A percentile compares a stretch with the other conserved stretches of the same genome.
Evolutionary conservation across 2,113 vertebrate species (phyloP).

Genomic region (Zootoca vivipara): DNA sequence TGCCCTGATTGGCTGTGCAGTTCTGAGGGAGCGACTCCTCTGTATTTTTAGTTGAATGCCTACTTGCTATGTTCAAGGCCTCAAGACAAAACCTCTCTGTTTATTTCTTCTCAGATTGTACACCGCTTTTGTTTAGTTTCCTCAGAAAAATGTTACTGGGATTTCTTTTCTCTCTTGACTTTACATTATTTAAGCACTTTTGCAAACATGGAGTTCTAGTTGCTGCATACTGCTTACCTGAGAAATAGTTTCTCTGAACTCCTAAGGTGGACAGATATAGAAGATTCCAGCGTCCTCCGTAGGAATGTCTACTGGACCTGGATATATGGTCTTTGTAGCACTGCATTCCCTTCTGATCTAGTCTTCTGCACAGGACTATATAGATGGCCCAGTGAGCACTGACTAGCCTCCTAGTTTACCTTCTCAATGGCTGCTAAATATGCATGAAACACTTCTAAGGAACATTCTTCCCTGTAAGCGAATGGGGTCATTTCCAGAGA

Average conservation of each 20-base stretch:
- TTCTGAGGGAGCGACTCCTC: too few relatives aligned
- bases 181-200: too few relatives aligned
- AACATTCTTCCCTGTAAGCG: conserved; percentile 1
- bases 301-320: conserved; percentile 27
- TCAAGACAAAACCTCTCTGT: too few relatives aligned
- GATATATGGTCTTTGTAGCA: conserved; percentile 52
- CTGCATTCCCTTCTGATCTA: conserved; percentile 25
- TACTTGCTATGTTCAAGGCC: too few relatives aligned
- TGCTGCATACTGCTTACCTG: background rate
- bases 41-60: too few relatives aligned
- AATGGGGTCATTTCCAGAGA: conserved; percentile 20
- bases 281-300: background rate
- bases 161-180: too few relatives aligned
- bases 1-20: too few relatives aligned
- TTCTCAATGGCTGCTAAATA: conserved; percentile 11
- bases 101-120: too few relatives aligned
- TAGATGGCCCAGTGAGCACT: background rate
- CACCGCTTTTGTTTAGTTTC: too few relatives aligned
- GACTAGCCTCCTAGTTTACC: background rate
- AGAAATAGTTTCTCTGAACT: background rate
- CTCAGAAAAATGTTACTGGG: too few relatives aligned
- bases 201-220: background rate
- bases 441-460: background rate
- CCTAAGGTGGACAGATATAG: background rate
- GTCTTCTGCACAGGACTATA: conserved; percentile 19